A percentile compares a stretch with the other conserved stretches of the same genome.
phyloP scores from a whole-genome alignment of 2,113 vertebrate species.

The Orcinus orca region DNA sequence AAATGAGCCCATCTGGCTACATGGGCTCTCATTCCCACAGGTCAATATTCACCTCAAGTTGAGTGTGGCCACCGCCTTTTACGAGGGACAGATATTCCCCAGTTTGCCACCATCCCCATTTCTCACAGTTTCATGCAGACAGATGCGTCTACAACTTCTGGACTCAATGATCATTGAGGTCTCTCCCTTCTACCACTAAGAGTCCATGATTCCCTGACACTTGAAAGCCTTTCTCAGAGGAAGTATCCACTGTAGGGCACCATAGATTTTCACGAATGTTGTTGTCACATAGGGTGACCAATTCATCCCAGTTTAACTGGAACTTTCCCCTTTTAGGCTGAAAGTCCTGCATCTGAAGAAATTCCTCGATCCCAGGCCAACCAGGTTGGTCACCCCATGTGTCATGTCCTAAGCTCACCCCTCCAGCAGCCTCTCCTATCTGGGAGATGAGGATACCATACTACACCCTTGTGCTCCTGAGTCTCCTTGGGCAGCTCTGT shows the following conservation, averaged over 20 bases:
- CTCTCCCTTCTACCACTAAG: neutral
- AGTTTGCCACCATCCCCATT: neutral
- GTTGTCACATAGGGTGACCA: neutral
- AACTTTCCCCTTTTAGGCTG: neutral
- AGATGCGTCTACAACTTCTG: neutral
- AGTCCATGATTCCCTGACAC: neutral
- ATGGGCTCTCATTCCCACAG: neutral
- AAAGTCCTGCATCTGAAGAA: neutral
- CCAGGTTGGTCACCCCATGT: neutral
- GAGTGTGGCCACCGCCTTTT: neutral
- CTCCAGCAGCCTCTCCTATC: neutral
- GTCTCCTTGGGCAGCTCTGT: neutral
- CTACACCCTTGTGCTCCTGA: neutral
- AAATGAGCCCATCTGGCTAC: neutral
- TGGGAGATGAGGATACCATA: neutral
- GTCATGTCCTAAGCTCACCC: neutral
- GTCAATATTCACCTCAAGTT: neutral
- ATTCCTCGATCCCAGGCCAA: neutral
- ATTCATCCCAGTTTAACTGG: neutral
- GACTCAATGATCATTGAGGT: neutral
- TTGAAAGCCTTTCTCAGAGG: neutral
- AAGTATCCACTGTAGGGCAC: neutral
- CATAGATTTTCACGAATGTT: neutral
- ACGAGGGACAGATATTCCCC: neutral
- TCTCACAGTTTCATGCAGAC: neutral